Percentiles rank a stretch among this genome's conserved stretches.
Conservation (phyloP, 2,797 vertebrate genomes). For the Kryptopterus vitreolus region DNA sequence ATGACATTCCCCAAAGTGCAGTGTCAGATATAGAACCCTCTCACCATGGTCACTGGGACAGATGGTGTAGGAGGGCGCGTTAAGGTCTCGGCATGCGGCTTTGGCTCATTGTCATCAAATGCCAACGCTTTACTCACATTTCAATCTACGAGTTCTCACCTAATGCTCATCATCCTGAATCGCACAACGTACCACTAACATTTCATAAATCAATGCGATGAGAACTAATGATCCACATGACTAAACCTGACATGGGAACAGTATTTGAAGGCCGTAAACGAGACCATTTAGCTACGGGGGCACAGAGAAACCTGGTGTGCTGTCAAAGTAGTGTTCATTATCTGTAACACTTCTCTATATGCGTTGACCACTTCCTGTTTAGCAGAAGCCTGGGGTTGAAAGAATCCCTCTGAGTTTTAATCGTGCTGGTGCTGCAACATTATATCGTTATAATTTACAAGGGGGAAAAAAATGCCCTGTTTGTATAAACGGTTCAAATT, state of each 20-base stretch:
- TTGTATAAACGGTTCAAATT: background rate
- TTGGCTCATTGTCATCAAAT: conserved; percentile 9
- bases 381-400: background rate
- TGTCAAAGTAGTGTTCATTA: conserved; percentile 12
- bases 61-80: conserved; percentile 45
- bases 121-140: conserved; percentile 7
- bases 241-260: conserved; percentile 29
- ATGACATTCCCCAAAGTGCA: conserved; percentile 64
- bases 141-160: background rate
- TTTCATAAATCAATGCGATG: conserved; percentile 18
- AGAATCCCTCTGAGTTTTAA: background rate
- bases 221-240: conserved; percentile 3
- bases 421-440: background rate
- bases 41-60: conserved; percentile 37
- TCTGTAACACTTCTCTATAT: background rate
- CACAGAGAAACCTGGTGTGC: conserved; percentile 54
- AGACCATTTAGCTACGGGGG: conserved; percentile 1
- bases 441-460: background rate
- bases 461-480: background rate
- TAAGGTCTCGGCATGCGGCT: conserved; percentile 27
- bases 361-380: conserved; percentile 17
- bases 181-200: background rate
- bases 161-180: background rate
- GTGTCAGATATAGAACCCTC: conserved; percentile 39
- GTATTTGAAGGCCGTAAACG: conserved; percentile 24